Evolutionary conservation across 2,888 invertebrate species (phyloP).

Genomic region (Brachynemurus nebulosus): DNA sequence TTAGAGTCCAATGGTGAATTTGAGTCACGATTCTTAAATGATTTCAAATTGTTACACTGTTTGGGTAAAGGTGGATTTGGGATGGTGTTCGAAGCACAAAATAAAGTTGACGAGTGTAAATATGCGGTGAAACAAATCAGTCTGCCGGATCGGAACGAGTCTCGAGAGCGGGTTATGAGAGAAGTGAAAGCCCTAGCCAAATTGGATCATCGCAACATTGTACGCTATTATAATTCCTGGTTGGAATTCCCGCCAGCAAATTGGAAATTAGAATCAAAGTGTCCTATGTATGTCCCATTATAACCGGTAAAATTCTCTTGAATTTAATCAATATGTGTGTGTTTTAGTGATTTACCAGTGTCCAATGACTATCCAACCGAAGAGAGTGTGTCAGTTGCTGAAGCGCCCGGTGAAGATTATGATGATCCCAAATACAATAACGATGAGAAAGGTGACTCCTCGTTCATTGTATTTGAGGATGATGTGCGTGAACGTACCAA

Average conservation of each 20-base stretch:
- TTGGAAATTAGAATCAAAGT: too few relatives aligned
- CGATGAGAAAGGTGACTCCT: not conserved
- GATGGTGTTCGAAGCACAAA: slow-evolving; percentile 87
- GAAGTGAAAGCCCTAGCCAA: slow-evolving; percentile 92
- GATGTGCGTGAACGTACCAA: not conserved
- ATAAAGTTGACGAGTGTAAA: slow-evolving; percentile 83
- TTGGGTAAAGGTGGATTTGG: slow-evolving; percentile 91
- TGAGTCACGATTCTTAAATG: slow-evolving; percentile 60
- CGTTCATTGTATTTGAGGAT: not conserved
- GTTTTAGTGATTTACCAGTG: not conserved
- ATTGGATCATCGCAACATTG: slow-evolving; percentile 89
- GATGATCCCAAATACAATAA: not conserved
- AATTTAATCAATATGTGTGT: too few relatives aligned
- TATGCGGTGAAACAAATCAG: slow-evolving; percentile 94
- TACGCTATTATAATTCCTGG: slow-evolving; percentile 94
- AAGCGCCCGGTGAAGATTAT: not conserved
- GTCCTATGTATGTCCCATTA: too few relatives aligned
- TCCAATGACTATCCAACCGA: not conserved
- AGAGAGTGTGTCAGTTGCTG: not conserved
- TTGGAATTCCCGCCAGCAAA: slow-evolving; percentile 78
- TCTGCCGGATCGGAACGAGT: slow-evolving; percentile 64
- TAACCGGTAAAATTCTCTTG: not conserved
- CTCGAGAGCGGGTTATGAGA: slow-evolving; percentile 77
- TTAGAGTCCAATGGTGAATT: slow-evolving; percentile 22
- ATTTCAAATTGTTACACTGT: slow-evolving; percentile 70